Conservation (phyloP, 2,797 vertebrate species). For the Microcaecilia unicolor region DNA sequence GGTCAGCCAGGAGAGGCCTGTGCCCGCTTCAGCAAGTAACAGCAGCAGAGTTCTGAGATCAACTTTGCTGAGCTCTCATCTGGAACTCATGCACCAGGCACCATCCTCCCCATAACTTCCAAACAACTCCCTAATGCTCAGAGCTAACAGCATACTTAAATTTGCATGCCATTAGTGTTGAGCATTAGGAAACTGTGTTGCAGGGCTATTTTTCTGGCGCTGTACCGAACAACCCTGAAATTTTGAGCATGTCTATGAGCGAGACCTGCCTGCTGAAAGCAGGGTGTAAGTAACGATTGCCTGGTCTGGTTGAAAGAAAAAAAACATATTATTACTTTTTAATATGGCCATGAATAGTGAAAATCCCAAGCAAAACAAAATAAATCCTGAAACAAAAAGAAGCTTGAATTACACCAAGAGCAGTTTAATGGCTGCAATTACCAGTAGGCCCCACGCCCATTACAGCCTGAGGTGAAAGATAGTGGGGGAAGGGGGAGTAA, state of each 20-base stretch:
- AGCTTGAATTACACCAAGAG: conserved; percentile 60
- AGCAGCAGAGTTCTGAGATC: too few species aligned
- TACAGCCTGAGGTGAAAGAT: conserved; percentile 50
- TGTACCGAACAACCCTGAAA: too few species aligned
- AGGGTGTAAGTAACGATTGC: conserved; percentile 65
- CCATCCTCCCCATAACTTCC: too few species aligned
- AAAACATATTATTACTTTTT: conserved; percentile 56
- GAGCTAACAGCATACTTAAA: too few species aligned
- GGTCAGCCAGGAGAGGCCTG: conserved; percentile 39
- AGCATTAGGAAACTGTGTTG: too few species aligned
- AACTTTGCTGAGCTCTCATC: too few species aligned
- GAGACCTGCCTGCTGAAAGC: conserved; percentile 43
- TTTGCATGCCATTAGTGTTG: too few species aligned
- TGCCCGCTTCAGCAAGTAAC: conserved; percentile 71
- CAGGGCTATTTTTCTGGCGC: too few species aligned
- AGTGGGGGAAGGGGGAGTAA: conserved; percentile 35
- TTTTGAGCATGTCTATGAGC: too few species aligned
- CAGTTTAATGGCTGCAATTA: conserved; percentile 67
- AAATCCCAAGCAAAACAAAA: conserved; percentile 65
- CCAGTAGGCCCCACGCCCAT: conserved; percentile 56
- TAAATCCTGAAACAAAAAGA: conserved; percentile 71
- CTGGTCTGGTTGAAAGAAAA: conserved; percentile 31
- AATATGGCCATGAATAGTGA: conserved; percentile 57
- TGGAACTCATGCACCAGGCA: too few species aligned
- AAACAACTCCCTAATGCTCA: too few species aligned